Evolutionary conservation across 1,140 invertebrate species (phyloP).

Genomic region (Trichonephila inaurata): DNA sequence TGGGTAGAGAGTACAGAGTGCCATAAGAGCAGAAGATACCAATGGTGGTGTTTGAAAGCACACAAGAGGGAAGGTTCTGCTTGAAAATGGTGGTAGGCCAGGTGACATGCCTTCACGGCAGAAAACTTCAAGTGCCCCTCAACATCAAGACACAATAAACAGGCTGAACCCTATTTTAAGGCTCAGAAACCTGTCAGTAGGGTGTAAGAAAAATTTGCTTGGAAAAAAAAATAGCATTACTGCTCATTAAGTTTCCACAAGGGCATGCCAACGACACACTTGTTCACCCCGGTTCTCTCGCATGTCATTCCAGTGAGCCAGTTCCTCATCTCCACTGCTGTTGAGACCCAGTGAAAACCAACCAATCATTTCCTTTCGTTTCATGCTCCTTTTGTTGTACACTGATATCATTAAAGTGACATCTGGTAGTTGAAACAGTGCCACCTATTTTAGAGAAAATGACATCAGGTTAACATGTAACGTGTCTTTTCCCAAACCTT

Average conservation of each 20-base stretch:
- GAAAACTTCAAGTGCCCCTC: conserved; percentile 65
- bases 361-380: conserved; percentile 97
- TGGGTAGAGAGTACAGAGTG: conserved; percentile 52
- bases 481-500: too few relatives aligned
- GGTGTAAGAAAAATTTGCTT: conserved; percentile 60
- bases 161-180: conserved; percentile 41
- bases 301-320: conserved; percentile 97
- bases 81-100: conserved; percentile 50
- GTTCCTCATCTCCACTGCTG: conserved; percentile 94
- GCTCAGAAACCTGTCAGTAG: conserved; percentile 70
- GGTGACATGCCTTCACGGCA: conserved; percentile 73
- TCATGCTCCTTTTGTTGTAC: conserved; percentile 94
- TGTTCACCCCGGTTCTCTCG: conserved; percentile 86
- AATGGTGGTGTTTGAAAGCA: conserved; percentile 60
- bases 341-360: conserved; percentile 96
- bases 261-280: conserved; percentile 88
- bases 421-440: conserved; percentile 96
- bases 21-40: conserved; percentile 57
- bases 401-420: conserved; percentile 96
- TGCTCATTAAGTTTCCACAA: conserved; percentile 82
- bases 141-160: conserved; percentile 73
- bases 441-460: conserved; percentile 85
- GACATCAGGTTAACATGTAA: neutral
- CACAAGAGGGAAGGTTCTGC: conserved; percentile 70
- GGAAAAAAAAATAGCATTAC: conserved; percentile 6